Percentiles rank a stretch among this genome's conserved stretches.
These are phyloP conservation scores for Hexactinellida sp. DNA, from an alignment of 37 sponge, comb jelly and placozoan genomes.

Conservation along the genomic window DNA sequence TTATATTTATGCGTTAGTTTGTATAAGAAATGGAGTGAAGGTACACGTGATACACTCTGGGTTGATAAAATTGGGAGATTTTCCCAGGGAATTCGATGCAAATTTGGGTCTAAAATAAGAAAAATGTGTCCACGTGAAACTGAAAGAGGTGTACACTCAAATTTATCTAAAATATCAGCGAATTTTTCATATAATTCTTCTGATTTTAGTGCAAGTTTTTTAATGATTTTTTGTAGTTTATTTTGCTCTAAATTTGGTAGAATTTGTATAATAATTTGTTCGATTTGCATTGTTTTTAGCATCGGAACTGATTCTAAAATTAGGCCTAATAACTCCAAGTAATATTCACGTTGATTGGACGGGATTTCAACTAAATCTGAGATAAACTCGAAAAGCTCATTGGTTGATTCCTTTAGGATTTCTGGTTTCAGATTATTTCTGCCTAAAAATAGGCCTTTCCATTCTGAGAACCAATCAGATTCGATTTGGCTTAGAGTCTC, in stretches of 20 bases:
- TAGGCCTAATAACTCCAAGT: neutral
- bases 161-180: neutral
- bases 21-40: neutral
- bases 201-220: neutral
- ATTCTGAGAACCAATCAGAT: neutral
- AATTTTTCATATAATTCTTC: constrained; percentile 10
- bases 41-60: neutral
- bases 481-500: neutral
- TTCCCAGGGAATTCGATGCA: constrained; percentile 3
- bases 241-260: neutral
- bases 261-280: neutral
- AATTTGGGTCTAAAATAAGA: neutral
- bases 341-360: neutral
- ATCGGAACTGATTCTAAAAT: neutral
- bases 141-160: neutral
- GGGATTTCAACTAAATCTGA: neutral
- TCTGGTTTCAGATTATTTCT: neutral
- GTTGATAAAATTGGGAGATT: constrained; percentile 1
- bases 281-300: neutral
- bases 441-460: constrained; percentile 3
- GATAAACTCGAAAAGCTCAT: neutral
- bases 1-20: neutral
- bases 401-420: neutral
- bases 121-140: neutral
- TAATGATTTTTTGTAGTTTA: neutral